Evolutionary conservation across 1,140 invertebrate species (phyloP).

Genomic region (Bombus soroeensis): DNA sequence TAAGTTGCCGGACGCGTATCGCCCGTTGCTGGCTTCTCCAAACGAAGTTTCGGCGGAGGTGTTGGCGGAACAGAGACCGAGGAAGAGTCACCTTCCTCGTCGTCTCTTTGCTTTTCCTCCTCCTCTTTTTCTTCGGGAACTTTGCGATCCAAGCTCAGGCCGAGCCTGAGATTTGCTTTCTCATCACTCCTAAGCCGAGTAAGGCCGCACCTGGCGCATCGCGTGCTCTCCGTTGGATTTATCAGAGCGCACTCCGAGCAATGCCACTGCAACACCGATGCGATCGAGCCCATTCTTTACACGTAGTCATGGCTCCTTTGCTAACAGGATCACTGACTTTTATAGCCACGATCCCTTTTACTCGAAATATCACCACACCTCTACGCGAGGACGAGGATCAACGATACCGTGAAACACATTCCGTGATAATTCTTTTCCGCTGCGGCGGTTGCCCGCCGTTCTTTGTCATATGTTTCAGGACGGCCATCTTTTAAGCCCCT

Average conservation of each 20-base stretch:
- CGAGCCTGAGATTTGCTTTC: slow-evolving; percentile 57
- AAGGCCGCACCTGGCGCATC: slow-evolving; percentile 91
- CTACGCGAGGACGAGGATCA: slow-evolving; percentile 49
- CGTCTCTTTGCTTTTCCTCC: slow-evolving; percentile 12
- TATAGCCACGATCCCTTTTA: slow-evolving; percentile 40
- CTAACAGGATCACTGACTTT: slow-evolving; percentile 58
- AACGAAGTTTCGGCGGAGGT: slow-evolving; percentile 71
- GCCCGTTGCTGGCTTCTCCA: slow-evolving; percentile 17
- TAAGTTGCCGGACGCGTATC: slow-evolving; percentile 13
- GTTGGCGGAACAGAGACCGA: slow-evolving; percentile 75
- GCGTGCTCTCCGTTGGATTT: slow-evolving; percentile 91
- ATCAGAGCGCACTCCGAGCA: slow-evolving; percentile 93
- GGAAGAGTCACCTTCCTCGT: slow-evolving; percentile 57
- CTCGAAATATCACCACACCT: slow-evolving; percentile 20
- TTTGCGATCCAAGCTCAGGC: slow-evolving; percentile 33
- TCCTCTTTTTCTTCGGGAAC: slow-evolving; percentile 2
- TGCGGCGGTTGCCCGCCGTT: slow-evolving; percentile 73
- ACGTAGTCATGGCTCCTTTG: slow-evolving; percentile 79
- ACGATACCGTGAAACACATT: slow-evolving; percentile 49
- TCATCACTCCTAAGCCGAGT: slow-evolving; percentile 78
- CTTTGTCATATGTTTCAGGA: slow-evolving; percentile 80
- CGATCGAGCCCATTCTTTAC: slow-evolving; percentile 91
- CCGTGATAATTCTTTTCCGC: slow-evolving; percentile 41
- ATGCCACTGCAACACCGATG: slow-evolving; percentile 94
- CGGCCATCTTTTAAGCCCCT: slow-evolving; percentile 76